Evolutionary conservation across 2,113 vertebrate genomes (phyloP).

Genomic region (Albula glossodonta): DNA sequence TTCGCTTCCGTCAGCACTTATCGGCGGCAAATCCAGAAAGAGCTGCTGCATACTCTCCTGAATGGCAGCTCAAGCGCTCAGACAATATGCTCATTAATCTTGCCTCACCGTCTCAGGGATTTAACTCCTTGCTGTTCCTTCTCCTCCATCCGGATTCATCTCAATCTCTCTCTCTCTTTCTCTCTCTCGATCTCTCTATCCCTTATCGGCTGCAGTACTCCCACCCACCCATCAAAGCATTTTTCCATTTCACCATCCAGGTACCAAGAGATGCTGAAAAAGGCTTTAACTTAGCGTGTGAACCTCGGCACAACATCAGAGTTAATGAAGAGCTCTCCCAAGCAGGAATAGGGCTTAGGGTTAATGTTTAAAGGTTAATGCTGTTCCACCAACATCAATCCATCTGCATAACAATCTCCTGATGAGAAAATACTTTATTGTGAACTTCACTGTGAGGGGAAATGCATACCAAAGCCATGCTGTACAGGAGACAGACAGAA

Average conservation of each 20-base stretch:
- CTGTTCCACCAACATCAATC: neutral
- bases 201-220: neutral
- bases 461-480: neutral
- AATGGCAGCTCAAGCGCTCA: conserved; percentile 51
- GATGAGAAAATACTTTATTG: neutral
- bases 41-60: conserved; percentile 49
- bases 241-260: neutral
- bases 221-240: neutral
- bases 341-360: neutral
- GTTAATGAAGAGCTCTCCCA: neutral
- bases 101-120: conserved; percentile 22
- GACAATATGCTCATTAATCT: conserved; percentile 60
- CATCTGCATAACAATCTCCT: neutral
- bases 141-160: neutral
- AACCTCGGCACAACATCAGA: neutral
- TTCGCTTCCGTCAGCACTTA: conserved; percentile 64
- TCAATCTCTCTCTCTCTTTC: neutral
- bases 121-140: conserved; percentile 22
- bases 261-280: neutral
- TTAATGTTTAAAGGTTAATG: conserved; percentile 10
- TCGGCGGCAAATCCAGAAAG: conserved; percentile 37
- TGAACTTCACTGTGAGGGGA: neutral
- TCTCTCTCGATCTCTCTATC: conserved; percentile 3
- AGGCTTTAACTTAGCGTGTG: neutral
- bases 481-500: neutral